phyloP scores from a whole-genome alignment of 1,140 invertebrate genomes.

The Mesaphorura yosii region DNA sequence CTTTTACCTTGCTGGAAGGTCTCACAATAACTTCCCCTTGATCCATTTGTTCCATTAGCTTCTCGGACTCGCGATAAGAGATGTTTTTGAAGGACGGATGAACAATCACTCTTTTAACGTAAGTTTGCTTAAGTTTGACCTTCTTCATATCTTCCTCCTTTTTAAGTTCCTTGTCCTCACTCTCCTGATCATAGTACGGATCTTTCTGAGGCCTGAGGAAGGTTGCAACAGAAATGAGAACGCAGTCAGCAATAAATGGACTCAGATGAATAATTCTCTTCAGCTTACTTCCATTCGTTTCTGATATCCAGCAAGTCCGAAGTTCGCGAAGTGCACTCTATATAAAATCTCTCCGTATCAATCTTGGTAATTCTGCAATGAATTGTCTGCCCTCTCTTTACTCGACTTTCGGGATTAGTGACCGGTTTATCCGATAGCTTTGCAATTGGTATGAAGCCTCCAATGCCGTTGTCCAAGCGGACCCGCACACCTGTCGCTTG shows the following conservation, averaged over 20 bases:
- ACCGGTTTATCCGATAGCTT: conserved; percentile 91
- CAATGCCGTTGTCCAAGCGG: conserved; percentile 83
- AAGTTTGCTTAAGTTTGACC: conserved; percentile 62
- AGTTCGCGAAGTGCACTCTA: conserved; percentile 85
- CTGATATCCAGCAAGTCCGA: conserved; percentile 87
- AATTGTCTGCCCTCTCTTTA: conserved; percentile 72
- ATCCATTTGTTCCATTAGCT: conserved; percentile 78
- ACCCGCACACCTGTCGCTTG: conserved; percentile 84
- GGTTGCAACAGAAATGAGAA: too few relatives aligned
- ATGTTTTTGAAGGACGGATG: conserved; percentile 98
- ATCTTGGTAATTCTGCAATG: conserved; percentile 92
- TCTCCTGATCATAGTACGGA: conserved; percentile 79
- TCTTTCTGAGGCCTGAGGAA: conserved; percentile 62
- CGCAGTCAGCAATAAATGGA: conserved; percentile 4
- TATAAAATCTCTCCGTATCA: conserved; percentile 84
- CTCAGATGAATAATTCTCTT: conserved; percentile 5
- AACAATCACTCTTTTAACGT: conserved; percentile 90
- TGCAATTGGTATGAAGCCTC: conserved; percentile 88
- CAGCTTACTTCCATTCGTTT: conserved; percentile 65
- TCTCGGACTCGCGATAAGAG: conserved; percentile 81
- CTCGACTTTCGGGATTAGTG: conserved; percentile 81
- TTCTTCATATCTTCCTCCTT: conserved; percentile 69
- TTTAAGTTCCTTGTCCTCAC: conserved; percentile 66
- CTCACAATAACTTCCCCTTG: conserved; percentile 93
- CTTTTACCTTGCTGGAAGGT: conserved; percentile 81